Evolutionary conservation across 1,140 invertebrate species (phyloP).

Genomic region (Myzus persicae): DNA sequence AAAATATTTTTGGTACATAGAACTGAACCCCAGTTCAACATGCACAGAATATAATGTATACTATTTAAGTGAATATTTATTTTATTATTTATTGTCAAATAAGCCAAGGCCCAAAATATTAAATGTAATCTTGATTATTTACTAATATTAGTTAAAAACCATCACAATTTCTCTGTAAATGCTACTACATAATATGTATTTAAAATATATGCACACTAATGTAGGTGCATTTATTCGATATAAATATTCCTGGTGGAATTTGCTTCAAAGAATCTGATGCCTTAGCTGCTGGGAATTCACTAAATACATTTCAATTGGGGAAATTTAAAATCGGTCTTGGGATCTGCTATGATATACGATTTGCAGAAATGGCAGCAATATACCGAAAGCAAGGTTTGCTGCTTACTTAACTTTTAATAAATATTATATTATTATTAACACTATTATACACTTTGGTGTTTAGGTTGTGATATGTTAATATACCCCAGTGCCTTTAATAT

Average conservation of each 20-base stretch:
- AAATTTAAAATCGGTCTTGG: conserved; percentile 86
- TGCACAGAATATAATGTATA: not conserved
- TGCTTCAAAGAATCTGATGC: conserved; percentile 92
- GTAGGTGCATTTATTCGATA: conserved; percentile 93
- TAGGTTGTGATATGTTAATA: conserved; percentile 83
- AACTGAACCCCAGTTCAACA: not conserved
- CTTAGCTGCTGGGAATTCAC: conserved; percentile 76
- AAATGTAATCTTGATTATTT: not conserved
- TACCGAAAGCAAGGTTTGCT: conserved; percentile 77
- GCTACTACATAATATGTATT: not conserved
- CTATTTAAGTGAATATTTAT: not conserved
- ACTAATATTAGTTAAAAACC: not conserved
- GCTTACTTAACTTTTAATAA: not conserved
- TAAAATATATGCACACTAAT: not conserved
- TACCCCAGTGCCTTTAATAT: conserved; percentile 97
- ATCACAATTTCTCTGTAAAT: not conserved
- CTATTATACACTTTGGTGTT: conserved; percentile 14
- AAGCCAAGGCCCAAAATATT: not conserved
- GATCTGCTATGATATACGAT: conserved; percentile 94
- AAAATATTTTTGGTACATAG: not conserved
- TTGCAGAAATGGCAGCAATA: conserved; percentile 85
- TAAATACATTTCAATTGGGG: conserved; percentile 79
- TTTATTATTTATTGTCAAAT: too few relatives aligned
- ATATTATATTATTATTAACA: not conserved
- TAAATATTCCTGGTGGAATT: conserved; percentile 91